A percentile compares a stretch with the other conserved stretches of the same genome.
phyloP scores from a whole-genome alignment of 92 coral and sea anemone genomes.

The Isaurus tuberculatus region DNA sequence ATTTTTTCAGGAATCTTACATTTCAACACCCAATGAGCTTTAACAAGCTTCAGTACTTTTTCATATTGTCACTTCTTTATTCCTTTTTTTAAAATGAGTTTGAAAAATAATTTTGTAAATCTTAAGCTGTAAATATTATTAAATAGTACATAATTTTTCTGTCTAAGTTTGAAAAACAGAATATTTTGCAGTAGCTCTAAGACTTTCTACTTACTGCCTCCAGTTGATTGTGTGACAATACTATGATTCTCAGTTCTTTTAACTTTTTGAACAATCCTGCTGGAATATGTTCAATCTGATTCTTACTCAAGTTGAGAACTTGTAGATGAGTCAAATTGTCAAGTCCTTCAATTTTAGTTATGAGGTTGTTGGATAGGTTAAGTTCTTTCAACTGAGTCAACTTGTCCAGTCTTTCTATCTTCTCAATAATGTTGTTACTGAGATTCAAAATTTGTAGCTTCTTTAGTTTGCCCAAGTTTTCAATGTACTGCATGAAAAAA shows the following conservation, averaged over 20 bases:
- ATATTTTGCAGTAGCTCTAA: not conserved
- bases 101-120: not conserved
- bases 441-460: constrained; percentile 76
- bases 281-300: constrained; percentile 79
- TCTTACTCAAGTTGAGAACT: constrained; percentile 87
- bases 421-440: constrained; percentile 90
- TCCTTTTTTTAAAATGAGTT: not conserved
- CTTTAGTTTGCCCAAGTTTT: constrained; percentile 85
- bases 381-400: constrained; percentile 86
- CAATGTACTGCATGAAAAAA: constrained; percentile 73
- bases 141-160: not conserved
- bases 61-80: not conserved
- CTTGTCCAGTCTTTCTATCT: constrained; percentile 90
- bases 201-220: constrained; percentile 72
- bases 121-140: not conserved
- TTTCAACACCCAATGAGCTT: too few species aligned
- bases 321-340: constrained; percentile 76
- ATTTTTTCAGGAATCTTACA: too few species aligned
- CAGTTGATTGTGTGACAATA: constrained; percentile 81
- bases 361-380: constrained; percentile 84
- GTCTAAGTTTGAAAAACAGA: not conserved
- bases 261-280: constrained; percentile 80
- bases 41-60: too few species aligned
- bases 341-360: constrained; percentile 85
- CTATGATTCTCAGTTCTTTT: constrained; percentile 74